Conservation (phyloP, 2,113 vertebrate genomes). For the Scopus umbretta region DNA sequence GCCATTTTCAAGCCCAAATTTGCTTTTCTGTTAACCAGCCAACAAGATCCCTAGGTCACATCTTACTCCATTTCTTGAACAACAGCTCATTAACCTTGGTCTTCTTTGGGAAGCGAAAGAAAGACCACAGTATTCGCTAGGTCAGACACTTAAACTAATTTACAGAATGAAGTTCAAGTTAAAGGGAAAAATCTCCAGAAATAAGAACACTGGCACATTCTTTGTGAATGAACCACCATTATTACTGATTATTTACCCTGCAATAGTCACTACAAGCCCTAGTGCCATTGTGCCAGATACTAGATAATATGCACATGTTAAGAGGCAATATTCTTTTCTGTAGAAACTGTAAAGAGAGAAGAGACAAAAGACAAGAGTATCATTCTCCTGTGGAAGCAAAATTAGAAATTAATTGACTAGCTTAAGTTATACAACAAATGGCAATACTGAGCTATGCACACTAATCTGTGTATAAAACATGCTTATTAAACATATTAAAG, state of each 20-base stretch:
- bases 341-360: not conserved
- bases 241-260: not conserved
- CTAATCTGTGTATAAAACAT: not conserved
- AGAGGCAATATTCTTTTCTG: not conserved
- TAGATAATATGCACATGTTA: not conserved
- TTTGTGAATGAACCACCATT: not conserved
- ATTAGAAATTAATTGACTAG: slow-evolving; percentile 2
- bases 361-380: not conserved
- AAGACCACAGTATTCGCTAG: not conserved
- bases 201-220: not conserved
- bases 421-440: not conserved
- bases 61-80: not conserved
- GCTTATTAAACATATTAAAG: slow-evolving; percentile 4
- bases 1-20: not conserved
- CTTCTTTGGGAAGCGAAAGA: not conserved
- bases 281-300: not conserved
- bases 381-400: not conserved
- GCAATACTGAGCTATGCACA: not conserved
- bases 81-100: not conserved
- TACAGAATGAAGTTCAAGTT: not conserved
- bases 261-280: not conserved
- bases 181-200: not conserved
- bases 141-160: not conserved
- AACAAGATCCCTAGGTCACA: not conserved
- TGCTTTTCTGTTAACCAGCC: not conserved